phyloP scores from a whole-genome alignment of 1,140 invertebrate species.

The Drosophila subpulchrella region DNA sequence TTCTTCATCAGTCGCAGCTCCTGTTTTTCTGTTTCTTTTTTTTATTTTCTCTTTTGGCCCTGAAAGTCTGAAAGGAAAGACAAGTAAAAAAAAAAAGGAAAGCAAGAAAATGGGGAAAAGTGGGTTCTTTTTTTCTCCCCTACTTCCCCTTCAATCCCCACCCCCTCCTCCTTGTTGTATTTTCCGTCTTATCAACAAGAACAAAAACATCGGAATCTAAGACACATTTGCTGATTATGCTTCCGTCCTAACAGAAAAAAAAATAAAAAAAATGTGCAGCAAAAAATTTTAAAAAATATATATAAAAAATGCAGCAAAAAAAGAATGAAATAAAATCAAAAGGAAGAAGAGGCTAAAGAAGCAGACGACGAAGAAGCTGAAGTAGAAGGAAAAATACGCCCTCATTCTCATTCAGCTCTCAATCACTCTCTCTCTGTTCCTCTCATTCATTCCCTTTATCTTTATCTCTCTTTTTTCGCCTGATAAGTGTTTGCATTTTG shows the following conservation, averaged over 20 bases:
- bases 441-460: conserved; percentile 14
- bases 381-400: conserved; percentile 30
- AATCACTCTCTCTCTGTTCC: background rate
- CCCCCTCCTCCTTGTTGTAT: background rate
- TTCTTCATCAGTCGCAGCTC: background rate
- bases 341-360: background rate
- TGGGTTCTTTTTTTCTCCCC: background rate
- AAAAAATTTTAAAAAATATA: background rate
- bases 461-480: conserved; percentile 17
- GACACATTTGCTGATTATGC: conserved; percentile 53
- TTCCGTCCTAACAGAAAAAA: conserved; percentile 7
- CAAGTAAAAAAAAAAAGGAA: background rate
- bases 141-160: background rate
- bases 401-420: conserved; percentile 25
- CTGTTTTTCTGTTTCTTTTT: background rate
- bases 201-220: conserved; percentile 24
- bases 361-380: background rate
- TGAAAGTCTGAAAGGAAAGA: background rate
- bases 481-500: conserved; percentile 71
- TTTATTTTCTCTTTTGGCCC: background rate
- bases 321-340: background rate
- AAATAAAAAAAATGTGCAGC: conserved; percentile 3
- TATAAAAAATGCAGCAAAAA: background rate
- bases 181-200: conserved; percentile 19
- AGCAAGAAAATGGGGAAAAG: background rate